Evolutionary conservation across 2,113 vertebrate species (phyloP).

Genomic region (Columba livia): DNA sequence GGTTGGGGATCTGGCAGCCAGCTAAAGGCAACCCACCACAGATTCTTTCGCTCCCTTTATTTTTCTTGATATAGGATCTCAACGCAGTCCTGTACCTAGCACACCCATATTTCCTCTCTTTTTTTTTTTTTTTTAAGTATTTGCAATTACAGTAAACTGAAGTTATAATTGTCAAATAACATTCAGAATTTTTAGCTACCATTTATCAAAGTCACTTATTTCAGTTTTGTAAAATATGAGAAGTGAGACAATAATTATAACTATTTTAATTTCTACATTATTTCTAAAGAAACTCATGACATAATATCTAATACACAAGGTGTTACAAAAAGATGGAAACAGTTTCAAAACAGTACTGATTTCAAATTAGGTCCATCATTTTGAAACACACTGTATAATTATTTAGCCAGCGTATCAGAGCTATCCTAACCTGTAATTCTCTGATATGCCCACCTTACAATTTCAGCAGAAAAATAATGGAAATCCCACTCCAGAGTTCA

Average conservation of each 20-base stretch:
- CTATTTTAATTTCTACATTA: not conserved
- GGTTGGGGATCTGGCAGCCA: not conserved
- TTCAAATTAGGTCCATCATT: too few relatives aligned
- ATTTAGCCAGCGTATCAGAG: not conserved
- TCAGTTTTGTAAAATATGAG: not conserved
- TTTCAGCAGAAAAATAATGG: not conserved
- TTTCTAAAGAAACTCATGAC: not conserved
- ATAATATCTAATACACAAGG: too few relatives aligned
- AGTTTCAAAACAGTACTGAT: too few relatives aligned
- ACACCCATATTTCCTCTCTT: not conserved
- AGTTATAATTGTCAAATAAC: not conserved
- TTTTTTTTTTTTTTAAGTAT: not conserved
- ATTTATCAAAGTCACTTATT: not conserved
- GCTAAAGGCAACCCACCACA: not conserved
- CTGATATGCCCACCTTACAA: not conserved
- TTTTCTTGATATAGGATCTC: not conserved
- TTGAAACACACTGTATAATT: not conserved
- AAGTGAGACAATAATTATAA: not conserved
- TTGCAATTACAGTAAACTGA: not conserved
- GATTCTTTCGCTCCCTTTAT: not conserved
- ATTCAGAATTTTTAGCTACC: not conserved
- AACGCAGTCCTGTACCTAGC: not conserved
- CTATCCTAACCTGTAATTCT: not conserved
- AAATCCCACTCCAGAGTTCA: not conserved
- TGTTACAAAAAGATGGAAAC: too few relatives aligned